Evolutionary conservation across 2,888 invertebrate genomes (phyloP).

Genomic region (Tetrapedia diversipes): DNA sequence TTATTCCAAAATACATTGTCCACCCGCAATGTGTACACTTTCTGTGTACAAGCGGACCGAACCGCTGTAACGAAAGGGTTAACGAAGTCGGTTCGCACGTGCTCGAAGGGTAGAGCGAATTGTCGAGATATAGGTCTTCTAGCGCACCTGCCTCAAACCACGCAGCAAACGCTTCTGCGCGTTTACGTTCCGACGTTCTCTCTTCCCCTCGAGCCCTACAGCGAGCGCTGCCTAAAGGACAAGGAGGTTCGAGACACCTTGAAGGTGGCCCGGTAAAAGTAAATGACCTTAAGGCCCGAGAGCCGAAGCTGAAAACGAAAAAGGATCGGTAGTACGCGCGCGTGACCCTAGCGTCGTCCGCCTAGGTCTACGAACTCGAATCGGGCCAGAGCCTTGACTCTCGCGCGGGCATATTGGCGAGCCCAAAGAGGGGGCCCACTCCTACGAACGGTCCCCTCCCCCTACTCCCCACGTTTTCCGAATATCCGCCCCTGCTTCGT

Average conservation of each 20-base stretch:
- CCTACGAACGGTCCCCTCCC: constrained; percentile 9
- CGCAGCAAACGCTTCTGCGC: not conserved
- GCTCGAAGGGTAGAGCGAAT: constrained; percentile 6
- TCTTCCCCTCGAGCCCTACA: constrained; percentile 8
- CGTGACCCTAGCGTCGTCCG: constrained; percentile 72
- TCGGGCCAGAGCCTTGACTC: constrained; percentile 79
- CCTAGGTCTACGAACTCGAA: constrained; percentile 78
- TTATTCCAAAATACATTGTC: too few species aligned
- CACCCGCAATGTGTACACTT: too few species aligned
- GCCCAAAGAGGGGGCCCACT: constrained; percentile 32
- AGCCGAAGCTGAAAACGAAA: constrained; percentile 33
- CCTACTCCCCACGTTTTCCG: too few species aligned
- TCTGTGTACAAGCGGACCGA: too few species aligned
- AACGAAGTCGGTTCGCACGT: too few species aligned
- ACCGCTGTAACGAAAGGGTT: too few species aligned
- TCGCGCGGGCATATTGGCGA: constrained; percentile 46
- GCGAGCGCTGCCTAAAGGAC: constrained; percentile 39
- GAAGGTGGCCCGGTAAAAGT: constrained; percentile 78
- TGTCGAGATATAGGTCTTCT: constrained; percentile 39
- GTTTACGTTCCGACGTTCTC: not conserved
- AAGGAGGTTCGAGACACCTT: constrained; percentile 67
- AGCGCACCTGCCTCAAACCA: constrained; percentile 42
- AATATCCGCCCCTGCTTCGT: constrained; percentile 54
- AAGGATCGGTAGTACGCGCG: constrained; percentile 15
- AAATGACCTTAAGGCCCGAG: constrained; percentile 79